Evolutionary conservation across 2,113 vertebrate genomes (phyloP), one percentile per base, ranked within the genome.

Genomic region (Spheniscus mendiculus): DNA sequence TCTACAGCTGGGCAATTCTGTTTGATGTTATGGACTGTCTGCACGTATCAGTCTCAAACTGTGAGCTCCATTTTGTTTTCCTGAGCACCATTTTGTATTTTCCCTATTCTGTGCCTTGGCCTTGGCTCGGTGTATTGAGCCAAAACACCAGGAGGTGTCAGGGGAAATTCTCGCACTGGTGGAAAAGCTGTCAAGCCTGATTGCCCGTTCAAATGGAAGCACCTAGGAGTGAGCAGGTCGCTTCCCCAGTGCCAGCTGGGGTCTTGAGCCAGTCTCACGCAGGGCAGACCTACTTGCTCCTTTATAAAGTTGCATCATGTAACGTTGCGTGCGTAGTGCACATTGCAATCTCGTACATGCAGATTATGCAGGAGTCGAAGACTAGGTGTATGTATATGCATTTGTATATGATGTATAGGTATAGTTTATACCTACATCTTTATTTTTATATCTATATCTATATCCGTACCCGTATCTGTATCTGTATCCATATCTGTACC

Each of bases 21-120:
- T 95, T 94, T 94, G 96, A 97, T 97, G 94, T 97, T 78, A 97
- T 92, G 97, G 96, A 90, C 95, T 97, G 96, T 97, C 95, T 92
- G 87, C 87, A 83, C 15, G 0, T 44, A 97, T 97, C 97, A 97
- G 83, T 10, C 96, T 97, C 97, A 97, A 94, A 55, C 49, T 3
- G 50, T 2, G 10, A 90, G 83, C 90, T 93, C 97, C 95, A 96
- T 97, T 97, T 97, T 96, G 89, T 94, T 66, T 44, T 29, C 79
- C 92, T 53, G 42, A 89, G 76, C 94, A 71, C 97, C 96, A 95
- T 97, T 97, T 97, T 95, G 79, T 87, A 9, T 5, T 36, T 83
- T 8, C 71, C 67, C 79, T 92, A 59, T 94, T 95, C 95, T 83
- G 45, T 53, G 93, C 74, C 88, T 96, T 80, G 93, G 93, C 85